A percentile compares a stretch with the other conserved stretches of the same genome.
phyloP scores from a whole-genome alignment of 2,888 invertebrate genomes.

The Habrosyne pyritoides region DNA sequence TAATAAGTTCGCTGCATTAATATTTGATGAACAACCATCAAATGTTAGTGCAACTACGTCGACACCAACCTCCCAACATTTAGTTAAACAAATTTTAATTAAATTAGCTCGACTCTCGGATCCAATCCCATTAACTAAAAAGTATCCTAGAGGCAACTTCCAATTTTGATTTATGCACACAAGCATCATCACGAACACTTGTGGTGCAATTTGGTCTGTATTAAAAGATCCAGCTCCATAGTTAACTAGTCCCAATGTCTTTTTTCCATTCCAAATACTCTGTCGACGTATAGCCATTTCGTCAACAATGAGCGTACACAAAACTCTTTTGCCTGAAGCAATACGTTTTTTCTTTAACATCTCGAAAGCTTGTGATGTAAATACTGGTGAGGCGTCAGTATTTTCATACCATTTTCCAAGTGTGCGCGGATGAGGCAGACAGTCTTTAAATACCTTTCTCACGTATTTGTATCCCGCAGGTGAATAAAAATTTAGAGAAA shows the following conservation, averaged over 20 bases:
- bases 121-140: slow-evolving; percentile 20
- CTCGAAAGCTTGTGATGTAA: background rate
- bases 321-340: no score
- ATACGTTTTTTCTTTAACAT: no score
- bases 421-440: background rate
- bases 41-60: slow-evolving; percentile 19
- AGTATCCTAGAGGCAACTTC: slow-evolving; percentile 27
- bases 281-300: no score
- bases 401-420: background rate
- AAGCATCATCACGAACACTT: slow-evolving; percentile 26
- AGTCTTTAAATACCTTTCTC: background rate
- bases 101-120: slow-evolving; percentile 16
- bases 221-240: no score
- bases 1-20: slow-evolving; percentile 13
- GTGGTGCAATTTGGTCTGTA: slow-evolving; percentile 9
- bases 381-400: background rate
- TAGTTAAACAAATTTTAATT: slow-evolving; percentile 14
- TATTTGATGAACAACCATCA: slow-evolving; percentile 20
- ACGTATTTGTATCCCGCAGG: no score
- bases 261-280: no score
- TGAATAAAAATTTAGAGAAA: no score
- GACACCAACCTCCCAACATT: slow-evolving; percentile 16
- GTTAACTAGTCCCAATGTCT: no score
- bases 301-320: no score
- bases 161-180: slow-evolving; percentile 19